These are phyloP conservation scores for Lasioglossum leucozonium DNA, from an alignment of 2,888 invertebrate genomes.

Conservation along the genomic window DNA sequence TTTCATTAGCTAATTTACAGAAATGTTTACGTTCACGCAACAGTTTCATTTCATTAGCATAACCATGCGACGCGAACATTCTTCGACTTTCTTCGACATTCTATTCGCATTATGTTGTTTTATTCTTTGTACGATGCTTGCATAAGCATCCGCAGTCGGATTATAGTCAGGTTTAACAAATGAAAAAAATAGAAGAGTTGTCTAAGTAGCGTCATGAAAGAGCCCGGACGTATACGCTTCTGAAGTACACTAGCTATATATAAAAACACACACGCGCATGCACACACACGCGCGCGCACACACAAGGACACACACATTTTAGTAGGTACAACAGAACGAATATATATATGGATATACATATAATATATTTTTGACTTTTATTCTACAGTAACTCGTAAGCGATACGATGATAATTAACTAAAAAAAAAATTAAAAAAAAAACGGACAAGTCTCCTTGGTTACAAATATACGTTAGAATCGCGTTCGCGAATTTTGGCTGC, in stretches of 20 bases:
- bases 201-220: conserved; percentile 28
- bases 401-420: conserved; percentile 50
- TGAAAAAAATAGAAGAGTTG: background rate
- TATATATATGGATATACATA: conserved; percentile 58
- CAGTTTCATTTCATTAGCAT: background rate
- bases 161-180: conserved; percentile 19
- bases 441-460: conserved; percentile 69
- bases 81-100: background rate
- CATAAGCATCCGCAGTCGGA: conserved; percentile 21
- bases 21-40: background rate
- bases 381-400: conserved; percentile 69
- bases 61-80: background rate
- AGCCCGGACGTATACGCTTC: conserved; percentile 37
- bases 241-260: conserved; percentile 20
- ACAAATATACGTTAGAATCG: conserved; percentile 56
- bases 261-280: conserved; percentile 42
- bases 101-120: background rate
- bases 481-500: conserved; percentile 1
- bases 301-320: conserved; percentile 44
- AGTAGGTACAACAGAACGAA: conserved; percentile 54
- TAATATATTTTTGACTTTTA: conserved; percentile 78
- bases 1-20: background rate
- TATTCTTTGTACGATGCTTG: background rate
- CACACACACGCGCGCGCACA: conserved; percentile 44
- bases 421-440: no score